Evolutionary conservation across 2,888 invertebrate genomes (phyloP).

Genomic region (Nephrocerus scutellatus): DNA sequence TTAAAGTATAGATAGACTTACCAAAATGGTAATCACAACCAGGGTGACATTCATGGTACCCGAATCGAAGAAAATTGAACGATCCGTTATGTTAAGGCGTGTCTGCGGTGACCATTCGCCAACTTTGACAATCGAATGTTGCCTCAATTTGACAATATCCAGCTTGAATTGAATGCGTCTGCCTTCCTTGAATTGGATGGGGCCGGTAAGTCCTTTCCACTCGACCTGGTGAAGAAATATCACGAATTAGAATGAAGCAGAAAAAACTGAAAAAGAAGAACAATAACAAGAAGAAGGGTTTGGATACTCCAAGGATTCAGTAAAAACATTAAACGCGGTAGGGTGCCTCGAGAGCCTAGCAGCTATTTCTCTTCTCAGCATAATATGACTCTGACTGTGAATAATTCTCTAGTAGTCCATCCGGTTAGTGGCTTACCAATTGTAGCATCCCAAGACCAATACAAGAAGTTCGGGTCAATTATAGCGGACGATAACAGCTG

Average conservation of each 20-base stretch:
- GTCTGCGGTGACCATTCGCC: constrained; percentile 66
- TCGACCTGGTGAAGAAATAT: constrained; percentile 54
- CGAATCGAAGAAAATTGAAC: constrained; percentile 63
- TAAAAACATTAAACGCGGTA: neutral
- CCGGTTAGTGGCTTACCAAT: too few relatives aligned
- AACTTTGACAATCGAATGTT: constrained; percentile 66
- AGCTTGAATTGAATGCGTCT: constrained; percentile 66
- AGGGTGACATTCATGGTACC: constrained; percentile 66
- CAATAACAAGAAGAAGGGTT: neutral
- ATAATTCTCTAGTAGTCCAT: too few relatives aligned
- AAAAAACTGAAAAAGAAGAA: constrained; percentile 23
- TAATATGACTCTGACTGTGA: too few relatives aligned
- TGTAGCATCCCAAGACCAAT: too few relatives aligned
- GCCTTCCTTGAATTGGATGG: constrained; percentile 73
- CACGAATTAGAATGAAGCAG: neutral
- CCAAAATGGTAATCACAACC: constrained; percentile 69
- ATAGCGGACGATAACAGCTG: too few relatives aligned
- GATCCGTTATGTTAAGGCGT: constrained; percentile 64
- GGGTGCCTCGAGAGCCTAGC: neutral
- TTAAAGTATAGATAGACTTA: constrained; percentile 48
- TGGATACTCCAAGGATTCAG: neutral
- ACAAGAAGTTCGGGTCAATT: too few relatives aligned
- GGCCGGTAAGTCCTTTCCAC: constrained; percentile 72
- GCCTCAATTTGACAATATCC: constrained; percentile 66
- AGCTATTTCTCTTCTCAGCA: too few relatives aligned